Evolutionary conservation across 2,888 invertebrate genomes (phyloP).

Genomic region (Blastobasis lacticolella): DNA sequence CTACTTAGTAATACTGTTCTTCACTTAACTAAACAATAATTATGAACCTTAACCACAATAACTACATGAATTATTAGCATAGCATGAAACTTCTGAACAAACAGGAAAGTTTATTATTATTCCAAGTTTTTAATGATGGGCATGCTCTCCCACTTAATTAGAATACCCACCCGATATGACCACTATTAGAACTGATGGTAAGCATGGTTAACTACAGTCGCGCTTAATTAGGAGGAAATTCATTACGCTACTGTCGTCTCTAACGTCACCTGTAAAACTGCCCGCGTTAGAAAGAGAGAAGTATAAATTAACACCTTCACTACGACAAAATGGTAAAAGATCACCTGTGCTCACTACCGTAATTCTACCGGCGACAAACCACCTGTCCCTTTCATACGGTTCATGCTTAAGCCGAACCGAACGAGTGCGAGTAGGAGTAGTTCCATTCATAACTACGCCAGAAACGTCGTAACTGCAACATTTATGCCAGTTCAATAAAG

Average conservation of each 20-base stretch:
- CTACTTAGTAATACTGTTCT: no score
- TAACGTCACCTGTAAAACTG: constrained; percentile 15
- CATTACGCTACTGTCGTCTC: constrained; percentile 39
- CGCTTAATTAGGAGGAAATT: constrained; percentile 52
- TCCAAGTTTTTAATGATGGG: constrained; percentile 25
- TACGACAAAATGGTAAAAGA: constrained; percentile 64
- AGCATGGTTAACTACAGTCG: constrained; percentile 55
- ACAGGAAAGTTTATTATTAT: constrained; percentile 28
- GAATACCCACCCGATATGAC: constrained; percentile 37
- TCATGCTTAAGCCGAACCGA: constrained; percentile 68
- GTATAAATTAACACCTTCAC: constrained; percentile 58
- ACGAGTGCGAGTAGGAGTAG: constrained; percentile 73
- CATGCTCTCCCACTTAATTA: constrained; percentile 45
- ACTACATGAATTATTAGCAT: background rate
- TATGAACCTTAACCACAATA: no score
- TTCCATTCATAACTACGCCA: constrained; percentile 29
- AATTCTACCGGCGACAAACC: constrained; percentile 68
- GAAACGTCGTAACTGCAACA: constrained; percentile 30
- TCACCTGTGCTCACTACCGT: constrained; percentile 75
- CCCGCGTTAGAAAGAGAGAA: constrained; percentile 43
- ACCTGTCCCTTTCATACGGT: constrained; percentile 72
- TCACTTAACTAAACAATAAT: no score
- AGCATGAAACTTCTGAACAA: constrained; percentile 17
- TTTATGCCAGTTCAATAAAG: constrained; percentile 17
- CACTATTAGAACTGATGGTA: constrained; percentile 54